phyloP scores from a whole-genome alignment of 2,113 vertebrate species.

The Brachyistius frenatus region DNA sequence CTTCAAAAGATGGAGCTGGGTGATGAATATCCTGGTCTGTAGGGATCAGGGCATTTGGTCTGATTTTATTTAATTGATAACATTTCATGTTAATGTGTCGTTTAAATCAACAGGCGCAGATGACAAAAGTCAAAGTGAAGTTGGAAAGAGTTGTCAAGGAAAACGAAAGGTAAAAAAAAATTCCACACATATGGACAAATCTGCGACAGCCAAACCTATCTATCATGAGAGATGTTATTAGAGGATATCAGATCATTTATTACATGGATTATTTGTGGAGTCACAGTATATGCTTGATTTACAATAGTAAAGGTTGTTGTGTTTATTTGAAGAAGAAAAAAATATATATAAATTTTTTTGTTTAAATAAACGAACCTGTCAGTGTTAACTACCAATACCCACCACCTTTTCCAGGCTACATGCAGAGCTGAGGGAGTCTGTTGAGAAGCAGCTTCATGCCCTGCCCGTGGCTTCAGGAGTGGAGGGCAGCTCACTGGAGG shows the following conservation, averaged over 20 bases:
- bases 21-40: constrained; percentile 7
- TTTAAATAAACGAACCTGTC: neutral
- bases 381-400: neutral
- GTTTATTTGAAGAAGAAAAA: too few species aligned
- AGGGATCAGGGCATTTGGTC: neutral
- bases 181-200: neutral
- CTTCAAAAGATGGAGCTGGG: neutral
- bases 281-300: too few species aligned
- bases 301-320: too few species aligned
- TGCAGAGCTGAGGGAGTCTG: constrained; percentile 86
- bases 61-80: neutral
- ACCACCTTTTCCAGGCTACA: constrained; percentile 84
- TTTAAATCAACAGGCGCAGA: constrained; percentile 84
- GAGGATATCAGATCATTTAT: too few species aligned
- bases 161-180: constrained; percentile 91
- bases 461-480: constrained; percentile 73
- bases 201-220: too few species aligned
- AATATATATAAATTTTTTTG: neutral
- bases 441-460: constrained; percentile 89
- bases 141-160: constrained; percentile 90
- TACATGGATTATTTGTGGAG: too few species aligned
- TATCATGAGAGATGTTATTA: too few species aligned
- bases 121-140: constrained; percentile 87
- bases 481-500: constrained; percentile 74
- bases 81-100: neutral